phyloP scores from a whole-genome alignment of 2,797 vertebrate genomes.

The Lepilemur septentrionalis region DNA sequence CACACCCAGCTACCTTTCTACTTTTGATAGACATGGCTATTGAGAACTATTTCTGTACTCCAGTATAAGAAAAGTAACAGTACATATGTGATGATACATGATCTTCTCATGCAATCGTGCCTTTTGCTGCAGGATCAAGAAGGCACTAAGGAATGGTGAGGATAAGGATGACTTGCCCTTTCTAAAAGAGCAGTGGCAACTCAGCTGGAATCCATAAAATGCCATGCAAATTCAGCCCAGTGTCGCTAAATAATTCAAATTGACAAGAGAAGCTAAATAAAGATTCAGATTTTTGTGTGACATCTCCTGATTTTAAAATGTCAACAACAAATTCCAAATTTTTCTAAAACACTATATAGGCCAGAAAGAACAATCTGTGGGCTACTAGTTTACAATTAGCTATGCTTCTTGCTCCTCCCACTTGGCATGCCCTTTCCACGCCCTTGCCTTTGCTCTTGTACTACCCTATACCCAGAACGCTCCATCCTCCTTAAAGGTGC shows the following conservation, averaged over 20 bases:
- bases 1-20: too few species aligned
- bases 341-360: neutral
- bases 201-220: neutral
- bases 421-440: neutral
- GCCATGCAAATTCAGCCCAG: conserved; percentile 17
- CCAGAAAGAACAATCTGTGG: neutral
- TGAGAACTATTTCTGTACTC: conserved; percentile 22
- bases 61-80: neutral
- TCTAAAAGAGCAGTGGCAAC: neutral
- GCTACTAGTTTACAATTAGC: neutral
- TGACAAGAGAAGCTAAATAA: conserved; percentile 9
- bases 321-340: neutral
- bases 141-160: neutral
- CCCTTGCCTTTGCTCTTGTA: neutral
- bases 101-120: too few species aligned
- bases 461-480: neutral
- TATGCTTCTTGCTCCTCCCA: neutral
- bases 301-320: conserved; percentile 39
- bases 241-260: neutral
- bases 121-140: neutral
- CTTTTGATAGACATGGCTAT: neutral
- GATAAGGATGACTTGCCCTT: neutral
- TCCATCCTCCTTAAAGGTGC: neutral
- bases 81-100: neutral
- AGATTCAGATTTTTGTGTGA: neutral